A percentile compares a stretch with the other conserved stretches of the same genome.
Evolutionary conservation across 2,113 vertebrate genomes (phyloP).

Genomic region (Pongo pygmaeus): DNA sequence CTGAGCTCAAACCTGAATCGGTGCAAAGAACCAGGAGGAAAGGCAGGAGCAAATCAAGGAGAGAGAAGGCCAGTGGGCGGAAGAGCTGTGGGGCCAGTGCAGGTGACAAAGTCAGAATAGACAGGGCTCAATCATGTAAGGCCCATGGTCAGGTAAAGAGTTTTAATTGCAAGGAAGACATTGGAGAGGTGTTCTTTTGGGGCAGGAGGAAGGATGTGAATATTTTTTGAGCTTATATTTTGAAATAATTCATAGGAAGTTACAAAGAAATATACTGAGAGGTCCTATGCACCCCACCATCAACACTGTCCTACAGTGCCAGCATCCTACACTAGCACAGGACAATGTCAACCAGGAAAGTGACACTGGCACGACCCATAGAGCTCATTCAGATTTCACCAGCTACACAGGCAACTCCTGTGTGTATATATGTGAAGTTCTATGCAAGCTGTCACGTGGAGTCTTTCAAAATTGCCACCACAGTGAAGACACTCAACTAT

Average conservation of each 20-base stretch:
- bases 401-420: not conserved
- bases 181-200: not conserved
- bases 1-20: not conserved
- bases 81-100: no score
- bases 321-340: not conserved
- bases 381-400: not conserved
- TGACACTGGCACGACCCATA: not conserved
- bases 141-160: no score
- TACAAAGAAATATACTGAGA: not conserved
- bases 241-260: not conserved
- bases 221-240: not conserved
- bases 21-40: not conserved
- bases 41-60: not conserved
- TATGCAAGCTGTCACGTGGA: not conserved
- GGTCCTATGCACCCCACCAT: not conserved
- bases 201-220: not conserved
- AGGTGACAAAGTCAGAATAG: not conserved
- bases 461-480: not conserved
- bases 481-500: not conserved
- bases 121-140: not conserved
- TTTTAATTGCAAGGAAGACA: not conserved
- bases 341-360: not conserved
- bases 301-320: not conserved
- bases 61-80: not conserved
- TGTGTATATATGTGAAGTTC: no score